Base-by-base conservation (phyloP, 2,113 vertebrate species). In the Phylloscopus whistleri region DNA sequence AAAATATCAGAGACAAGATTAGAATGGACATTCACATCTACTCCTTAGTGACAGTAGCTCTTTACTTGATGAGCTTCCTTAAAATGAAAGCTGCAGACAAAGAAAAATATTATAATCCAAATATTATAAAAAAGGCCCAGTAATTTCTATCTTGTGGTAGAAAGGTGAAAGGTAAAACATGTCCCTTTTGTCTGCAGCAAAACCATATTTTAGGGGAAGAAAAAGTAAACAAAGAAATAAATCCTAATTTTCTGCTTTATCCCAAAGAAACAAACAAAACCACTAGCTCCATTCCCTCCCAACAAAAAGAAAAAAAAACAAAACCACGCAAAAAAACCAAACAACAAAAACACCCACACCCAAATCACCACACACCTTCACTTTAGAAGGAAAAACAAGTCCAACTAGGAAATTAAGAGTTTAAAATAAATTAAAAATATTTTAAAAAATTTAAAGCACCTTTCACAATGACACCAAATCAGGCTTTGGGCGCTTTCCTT, bases 221-320 rank as follows among this genome's bases (percentile, higher is more conserved):
- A 60, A 87, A 56, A 4, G 9, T 60, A 74, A 63, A 13, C 2
- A 66, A 87, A 84, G 4, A 74, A 64, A 44, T 10, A 63, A 73
- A 44, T 30, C 16, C 20, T 21, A 56, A 43, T 55, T 82, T 49
- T 66, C 27, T 79, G 12, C 27, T 24, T 64, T 69, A 69, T 19
- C 16, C 15, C 37, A 91, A 91, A 37, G 27, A 35, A 78, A 33
- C 35, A 75, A 79, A 23, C 14, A 53, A 31, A 59, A 67, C 3
- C 7, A 53, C 13, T 26, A 43, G 17, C 3, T 9, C 8, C 2
- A 5, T 5, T 11, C 6, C 3, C 6, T 21, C 4, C 4, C 2
- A 5, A 9, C 3, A 43, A 44, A 22, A 51, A 39, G 28, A 52
- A 28, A 16, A 23, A 22, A 35, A 26, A 31, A 35, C n/a, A n/a